A percentile compares a stretch with the other conserved stretches of the same genome.
Evolutionary conservation across 2,888 invertebrate species (phyloP).

Genomic region (Apotomis turbidana): DNA sequence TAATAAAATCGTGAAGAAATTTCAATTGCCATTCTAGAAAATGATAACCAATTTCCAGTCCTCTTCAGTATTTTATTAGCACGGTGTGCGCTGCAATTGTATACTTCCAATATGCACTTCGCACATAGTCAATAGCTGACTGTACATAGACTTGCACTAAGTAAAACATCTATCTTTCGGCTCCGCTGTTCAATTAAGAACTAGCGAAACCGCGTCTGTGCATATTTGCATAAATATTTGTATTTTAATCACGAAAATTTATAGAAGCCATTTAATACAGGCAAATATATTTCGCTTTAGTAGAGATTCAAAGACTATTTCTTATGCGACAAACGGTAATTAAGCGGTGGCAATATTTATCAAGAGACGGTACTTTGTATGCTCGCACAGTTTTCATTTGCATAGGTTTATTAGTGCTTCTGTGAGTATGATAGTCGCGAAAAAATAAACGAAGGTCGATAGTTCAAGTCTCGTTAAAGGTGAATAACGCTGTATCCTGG

Average conservation of each 20-base stretch:
- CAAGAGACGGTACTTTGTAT: conserved; percentile 17
- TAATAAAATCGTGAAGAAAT: too few species aligned
- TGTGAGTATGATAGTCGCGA: too few species aligned
- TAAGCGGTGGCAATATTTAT: conserved; percentile 39
- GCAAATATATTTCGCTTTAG: conserved; percentile 52
- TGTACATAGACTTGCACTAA: conserved; percentile 45
- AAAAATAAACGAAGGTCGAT: too few species aligned
- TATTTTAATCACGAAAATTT: conserved; percentile 71
- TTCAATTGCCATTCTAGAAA: too few species aligned
- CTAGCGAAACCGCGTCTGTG: conserved; percentile 56
- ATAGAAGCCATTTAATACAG: conserved; percentile 58
- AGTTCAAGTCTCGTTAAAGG: too few species aligned
- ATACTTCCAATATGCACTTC: too few species aligned
- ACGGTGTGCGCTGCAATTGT: too few species aligned
- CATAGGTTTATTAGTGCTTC: conserved; percentile 4
- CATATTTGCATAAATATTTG: conserved; percentile 62
- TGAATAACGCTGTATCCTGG: too few species aligned
- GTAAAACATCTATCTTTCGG: conserved; percentile 59
- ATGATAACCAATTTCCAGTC: too few species aligned
- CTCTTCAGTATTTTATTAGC: too few species aligned
- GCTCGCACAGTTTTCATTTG: conserved; percentile 10
- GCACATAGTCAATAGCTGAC: too few species aligned
- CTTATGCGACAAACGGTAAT: conserved; percentile 53
- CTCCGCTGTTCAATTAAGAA: conserved; percentile 72
- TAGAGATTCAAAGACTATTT: conserved; percentile 56